Conservation (phyloP, 2,113 vertebrate species). For the Chloropsis hardwickii region DNA sequence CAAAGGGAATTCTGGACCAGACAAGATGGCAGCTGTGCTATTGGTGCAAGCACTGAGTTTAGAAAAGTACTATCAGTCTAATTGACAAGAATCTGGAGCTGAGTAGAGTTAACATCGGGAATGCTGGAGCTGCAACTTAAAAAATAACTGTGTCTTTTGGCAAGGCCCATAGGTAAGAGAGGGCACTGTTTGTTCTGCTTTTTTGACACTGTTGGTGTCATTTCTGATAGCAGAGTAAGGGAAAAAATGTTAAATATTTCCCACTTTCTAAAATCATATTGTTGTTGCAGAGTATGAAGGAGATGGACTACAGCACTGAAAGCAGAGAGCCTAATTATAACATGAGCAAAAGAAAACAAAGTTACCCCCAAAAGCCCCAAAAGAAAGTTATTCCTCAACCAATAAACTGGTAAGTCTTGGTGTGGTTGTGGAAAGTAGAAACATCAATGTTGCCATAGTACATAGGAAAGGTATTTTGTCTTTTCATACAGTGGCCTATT, state of each 20-base stretch:
- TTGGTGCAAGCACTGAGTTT: background rate
- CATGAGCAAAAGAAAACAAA: conserved; percentile 5
- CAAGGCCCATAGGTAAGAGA: background rate
- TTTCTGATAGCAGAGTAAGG: conserved; percentile 28
- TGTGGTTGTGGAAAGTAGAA: background rate
- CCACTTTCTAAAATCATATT: conserved; percentile 8
- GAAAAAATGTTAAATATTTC: conserved; percentile 45
- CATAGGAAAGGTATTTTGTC: background rate
- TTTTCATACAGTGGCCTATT: background rate
- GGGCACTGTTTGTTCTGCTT: conserved; percentile 31
- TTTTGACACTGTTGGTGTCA: background rate
- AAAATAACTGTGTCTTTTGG: conserved; percentile 41
- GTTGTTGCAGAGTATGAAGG: background rate
- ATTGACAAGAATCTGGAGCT: background rate
- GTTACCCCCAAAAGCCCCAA: background rate
- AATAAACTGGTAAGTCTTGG: background rate
- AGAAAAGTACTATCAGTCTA: background rate
- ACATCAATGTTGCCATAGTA: background rate
- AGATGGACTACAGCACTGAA: background rate
- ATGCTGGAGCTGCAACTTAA: background rate
- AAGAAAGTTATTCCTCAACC: background rate
- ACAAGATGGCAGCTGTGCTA: background rate
- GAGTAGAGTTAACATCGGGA: background rate
- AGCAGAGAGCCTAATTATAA: conserved; percentile 7
- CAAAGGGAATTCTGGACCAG: background rate